Evolutionary conservation across 1,140 invertebrate genomes (phyloP).

Genomic region (Pentalonia nigronervosa): DNA sequence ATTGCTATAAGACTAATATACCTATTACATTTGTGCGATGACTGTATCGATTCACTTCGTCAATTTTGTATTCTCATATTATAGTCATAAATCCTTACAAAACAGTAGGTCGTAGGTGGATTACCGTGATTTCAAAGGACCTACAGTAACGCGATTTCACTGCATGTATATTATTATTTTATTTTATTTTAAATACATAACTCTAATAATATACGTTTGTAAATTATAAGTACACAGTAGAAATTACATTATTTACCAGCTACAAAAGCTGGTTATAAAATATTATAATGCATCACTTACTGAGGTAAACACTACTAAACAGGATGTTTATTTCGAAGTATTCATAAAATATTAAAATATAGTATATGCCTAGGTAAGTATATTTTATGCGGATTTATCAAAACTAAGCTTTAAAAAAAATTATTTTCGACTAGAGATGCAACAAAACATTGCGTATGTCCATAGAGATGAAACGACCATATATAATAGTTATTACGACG

Average conservation of each 20-base stretch:
- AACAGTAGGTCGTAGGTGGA: neutral
- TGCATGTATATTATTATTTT: no score
- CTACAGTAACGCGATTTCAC: neutral
- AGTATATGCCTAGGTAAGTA: no score
- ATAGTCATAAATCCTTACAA: no score
- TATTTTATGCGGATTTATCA: neutral
- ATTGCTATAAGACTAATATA: neutral
- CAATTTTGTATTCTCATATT: neutral
- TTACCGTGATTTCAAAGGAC: neutral
- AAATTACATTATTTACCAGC: neutral
- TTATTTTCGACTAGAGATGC: neutral
- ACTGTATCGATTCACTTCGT: neutral
- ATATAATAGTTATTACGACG: neutral
- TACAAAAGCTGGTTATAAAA: neutral
- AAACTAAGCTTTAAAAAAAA: neutral
- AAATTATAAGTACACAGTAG: neutral
- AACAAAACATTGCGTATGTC: neutral
- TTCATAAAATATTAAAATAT: neutral
- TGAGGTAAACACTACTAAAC: no score
- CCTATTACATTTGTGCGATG: neutral
- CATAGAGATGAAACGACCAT: no score
- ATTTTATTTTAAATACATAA: no score
- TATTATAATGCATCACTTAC: neutral
- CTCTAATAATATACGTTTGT: no score
- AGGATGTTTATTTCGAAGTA: neutral